Percentiles rank a stretch among this genome's conserved stretches.
Evolutionary conservation across 2,797 vertebrate species (phyloP).

Genomic region (Buphagus erythrorhynchus): DNA sequence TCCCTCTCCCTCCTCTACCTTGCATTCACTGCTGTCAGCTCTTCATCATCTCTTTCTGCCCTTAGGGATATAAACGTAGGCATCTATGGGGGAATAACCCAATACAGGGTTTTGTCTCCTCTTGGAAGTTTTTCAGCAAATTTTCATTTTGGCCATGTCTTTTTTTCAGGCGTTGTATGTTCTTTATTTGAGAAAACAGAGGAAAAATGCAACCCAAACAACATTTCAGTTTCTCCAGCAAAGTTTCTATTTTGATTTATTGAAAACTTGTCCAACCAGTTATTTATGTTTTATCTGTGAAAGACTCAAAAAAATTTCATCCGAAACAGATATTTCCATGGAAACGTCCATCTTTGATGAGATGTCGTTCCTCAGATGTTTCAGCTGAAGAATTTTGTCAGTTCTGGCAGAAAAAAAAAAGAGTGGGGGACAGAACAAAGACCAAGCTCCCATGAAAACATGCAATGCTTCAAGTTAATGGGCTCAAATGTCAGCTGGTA

Average conservation of each 20-base stretch:
- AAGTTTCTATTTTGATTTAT: slow-evolving; percentile 65
- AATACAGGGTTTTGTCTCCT: neutral
- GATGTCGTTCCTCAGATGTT: slow-evolving; percentile 50
- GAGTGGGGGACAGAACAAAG: slow-evolving; percentile 24
- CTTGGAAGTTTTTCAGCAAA: neutral
- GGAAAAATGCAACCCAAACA: slow-evolving; percentile 51
- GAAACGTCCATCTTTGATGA: slow-evolving; percentile 69
- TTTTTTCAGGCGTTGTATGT: neutral
- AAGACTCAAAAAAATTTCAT: slow-evolving; percentile 48
- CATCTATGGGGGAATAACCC: neutral
- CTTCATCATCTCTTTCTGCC: neutral
- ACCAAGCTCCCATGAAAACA: slow-evolving; percentile 25
- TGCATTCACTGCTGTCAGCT: neutral
- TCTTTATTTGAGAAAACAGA: neutral
- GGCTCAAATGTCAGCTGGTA: slow-evolving; percentile 57
- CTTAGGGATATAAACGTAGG: neutral
- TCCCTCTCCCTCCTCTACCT: neutral
- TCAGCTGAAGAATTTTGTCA: slow-evolving; percentile 65
- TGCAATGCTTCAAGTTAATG: slow-evolving; percentile 50
- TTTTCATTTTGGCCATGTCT: slow-evolving; percentile 7
- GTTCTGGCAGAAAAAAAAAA: slow-evolving; percentile 29
- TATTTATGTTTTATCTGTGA: slow-evolving; percentile 66
- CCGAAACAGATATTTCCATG: slow-evolving; percentile 60
- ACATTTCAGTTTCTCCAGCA: slow-evolving; percentile 14
- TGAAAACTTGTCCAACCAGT: slow-evolving; percentile 59